These are phyloP conservation scores for Argopecten irradians DNA, from an alignment of 1,140 invertebrate species.

Conservation along the genomic window DNA sequence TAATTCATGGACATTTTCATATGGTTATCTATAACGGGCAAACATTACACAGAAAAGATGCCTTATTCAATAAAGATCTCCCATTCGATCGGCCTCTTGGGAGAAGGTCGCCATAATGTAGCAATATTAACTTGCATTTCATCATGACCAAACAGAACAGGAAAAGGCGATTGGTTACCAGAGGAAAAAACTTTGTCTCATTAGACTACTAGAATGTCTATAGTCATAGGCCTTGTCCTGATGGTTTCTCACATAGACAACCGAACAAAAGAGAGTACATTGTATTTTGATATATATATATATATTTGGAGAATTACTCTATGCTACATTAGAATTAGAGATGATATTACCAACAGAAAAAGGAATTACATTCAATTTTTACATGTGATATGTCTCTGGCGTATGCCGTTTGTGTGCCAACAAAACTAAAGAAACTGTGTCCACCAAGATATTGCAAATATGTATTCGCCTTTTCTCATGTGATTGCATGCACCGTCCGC, in stretches of 20 bases:
- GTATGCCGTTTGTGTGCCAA: not conserved
- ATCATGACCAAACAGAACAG: not conserved
- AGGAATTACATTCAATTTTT: constrained; percentile 3
- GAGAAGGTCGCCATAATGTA: constrained; percentile 16
- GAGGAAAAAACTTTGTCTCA: constrained; percentile 6
- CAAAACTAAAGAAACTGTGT: not conserved
- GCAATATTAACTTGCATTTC: not conserved
- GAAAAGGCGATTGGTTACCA: constrained; percentile 20
- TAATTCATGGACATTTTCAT: constrained; percentile 32
- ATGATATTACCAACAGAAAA: not conserved
- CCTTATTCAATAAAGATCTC: constrained; percentile 34
- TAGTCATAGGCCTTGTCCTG: not conserved
- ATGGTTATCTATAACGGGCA: constrained; percentile 25
- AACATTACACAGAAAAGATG: constrained; percentile 8
- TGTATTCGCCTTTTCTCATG: not conserved
- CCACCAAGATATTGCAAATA: not conserved
- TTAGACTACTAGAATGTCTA: not conserved
- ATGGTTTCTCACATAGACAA: not conserved
- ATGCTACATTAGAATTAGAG: not conserved
- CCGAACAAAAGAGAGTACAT: not conserved
- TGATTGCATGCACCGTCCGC: constrained; percentile 19
- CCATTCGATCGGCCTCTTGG: constrained; percentile 17
- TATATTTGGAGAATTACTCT: not conserved
- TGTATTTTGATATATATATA: too few relatives aligned
- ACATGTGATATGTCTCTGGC: not conserved